These are phyloP conservation scores for Propithecus deckenii DNA, from an alignment of 2,797 vertebrate genomes.

Conservation along the genomic window DNA sequence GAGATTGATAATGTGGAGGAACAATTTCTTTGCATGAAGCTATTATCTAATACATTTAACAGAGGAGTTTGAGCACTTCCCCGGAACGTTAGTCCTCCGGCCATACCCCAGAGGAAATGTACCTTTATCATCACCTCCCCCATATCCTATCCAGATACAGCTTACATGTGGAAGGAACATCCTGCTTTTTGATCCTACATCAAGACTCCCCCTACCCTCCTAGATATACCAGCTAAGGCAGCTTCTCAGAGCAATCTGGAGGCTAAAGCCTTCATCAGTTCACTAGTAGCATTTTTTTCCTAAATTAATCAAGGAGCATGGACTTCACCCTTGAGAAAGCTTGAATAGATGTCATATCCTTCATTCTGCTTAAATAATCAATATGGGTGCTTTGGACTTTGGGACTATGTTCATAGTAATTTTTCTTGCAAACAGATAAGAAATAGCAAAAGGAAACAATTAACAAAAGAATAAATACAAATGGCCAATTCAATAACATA, in stretches of 20 bases:
- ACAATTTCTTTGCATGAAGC: not conserved
- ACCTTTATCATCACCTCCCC: not conserved
- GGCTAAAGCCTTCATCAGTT: not conserved
- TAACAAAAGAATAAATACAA: not conserved
- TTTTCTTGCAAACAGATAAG: not conserved
- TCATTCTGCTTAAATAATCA: not conserved
- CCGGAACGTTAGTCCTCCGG: not conserved
- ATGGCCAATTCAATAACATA: not conserved
- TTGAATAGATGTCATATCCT: not conserved
- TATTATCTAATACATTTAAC: not conserved
- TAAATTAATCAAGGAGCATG: not conserved
- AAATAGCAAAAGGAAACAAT: not conserved
- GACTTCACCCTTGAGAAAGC: not conserved
- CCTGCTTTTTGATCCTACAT: not conserved
- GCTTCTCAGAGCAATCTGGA: not conserved
- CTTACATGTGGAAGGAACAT: not conserved
- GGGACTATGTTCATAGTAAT: not conserved
- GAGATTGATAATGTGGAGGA: not conserved
- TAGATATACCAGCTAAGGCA: not conserved
- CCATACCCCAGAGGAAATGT: rapidly evolving
- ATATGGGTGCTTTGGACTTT: not conserved
- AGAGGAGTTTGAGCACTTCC: not conserved
- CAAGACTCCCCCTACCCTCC: not conserved
- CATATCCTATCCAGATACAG: not conserved
- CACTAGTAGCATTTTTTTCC: not conserved